Conservation (phyloP, 1,140 invertebrate species). For the Saccostrea glomerata region DNA sequence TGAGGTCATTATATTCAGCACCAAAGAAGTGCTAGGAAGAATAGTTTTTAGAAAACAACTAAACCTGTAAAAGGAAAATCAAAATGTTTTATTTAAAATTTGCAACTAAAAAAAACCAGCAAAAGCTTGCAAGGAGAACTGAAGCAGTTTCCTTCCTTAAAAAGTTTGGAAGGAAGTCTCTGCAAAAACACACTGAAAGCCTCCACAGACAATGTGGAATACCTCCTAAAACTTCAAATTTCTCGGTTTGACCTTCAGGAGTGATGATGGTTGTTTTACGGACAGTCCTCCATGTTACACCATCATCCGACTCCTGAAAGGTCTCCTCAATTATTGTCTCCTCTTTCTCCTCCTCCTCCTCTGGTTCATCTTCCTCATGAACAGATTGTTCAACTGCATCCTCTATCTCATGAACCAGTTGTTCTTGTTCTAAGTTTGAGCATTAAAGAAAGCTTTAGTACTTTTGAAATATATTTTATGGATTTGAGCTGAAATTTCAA, state of each 20-base stretch:
- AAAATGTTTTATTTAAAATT: neutral
- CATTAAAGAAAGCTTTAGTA: conserved; percentile 3
- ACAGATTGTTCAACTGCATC: conserved; percentile 20
- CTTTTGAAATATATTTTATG: neutral
- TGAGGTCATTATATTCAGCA: neutral
- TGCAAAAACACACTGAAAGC: conserved; percentile 21
- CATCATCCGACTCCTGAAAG: conserved; percentile 72
- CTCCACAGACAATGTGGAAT: conserved; percentile 47
- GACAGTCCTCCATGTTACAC: conserved; percentile 71
- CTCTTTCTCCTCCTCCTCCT: conserved; percentile 63
- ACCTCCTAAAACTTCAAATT: conserved; percentile 72
- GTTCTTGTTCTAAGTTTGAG: conserved; percentile 36
- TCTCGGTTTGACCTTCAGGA: conserved; percentile 68
- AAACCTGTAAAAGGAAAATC: neutral
- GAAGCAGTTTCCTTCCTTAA: conserved; percentile 8
- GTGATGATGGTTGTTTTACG: conserved; percentile 73
- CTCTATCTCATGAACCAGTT: conserved; percentile 7
- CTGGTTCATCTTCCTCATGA: conserved; percentile 43
- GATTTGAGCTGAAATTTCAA: too few relatives aligned
- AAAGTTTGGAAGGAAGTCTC: neutral
- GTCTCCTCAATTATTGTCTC: conserved; percentile 73
- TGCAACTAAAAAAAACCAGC: neutral
- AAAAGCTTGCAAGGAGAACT: conserved; percentile 26
- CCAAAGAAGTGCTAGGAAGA: neutral
- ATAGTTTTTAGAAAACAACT: neutral